Conservation (phyloP, 2,888 invertebrate species). For the Drosophila prostipennis region DNA sequence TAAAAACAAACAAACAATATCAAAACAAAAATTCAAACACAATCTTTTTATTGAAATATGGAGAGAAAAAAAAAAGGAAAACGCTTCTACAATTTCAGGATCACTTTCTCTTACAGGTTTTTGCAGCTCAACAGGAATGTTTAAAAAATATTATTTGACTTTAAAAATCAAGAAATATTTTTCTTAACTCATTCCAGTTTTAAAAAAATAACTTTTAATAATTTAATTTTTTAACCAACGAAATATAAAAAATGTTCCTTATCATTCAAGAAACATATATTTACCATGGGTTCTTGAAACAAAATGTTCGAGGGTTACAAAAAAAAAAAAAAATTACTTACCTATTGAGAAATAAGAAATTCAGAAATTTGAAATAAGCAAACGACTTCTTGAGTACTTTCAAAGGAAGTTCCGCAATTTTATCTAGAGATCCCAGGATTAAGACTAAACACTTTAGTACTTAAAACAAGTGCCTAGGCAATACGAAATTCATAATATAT, state of each 20-base stretch:
- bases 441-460: background rate
- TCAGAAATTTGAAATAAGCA: no score
- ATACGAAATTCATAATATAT: background rate
- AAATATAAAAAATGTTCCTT: no score
- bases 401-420: background rate
- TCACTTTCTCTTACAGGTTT: constrained; percentile 1
- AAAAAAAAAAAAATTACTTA: no score
- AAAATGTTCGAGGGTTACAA: no score
- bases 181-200: no score
- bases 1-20: constrained; percentile 46
- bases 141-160: background rate
- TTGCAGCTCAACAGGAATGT: background rate
- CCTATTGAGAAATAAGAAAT: no score
- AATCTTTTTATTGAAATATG: constrained; percentile 27
- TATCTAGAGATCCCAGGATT: background rate
- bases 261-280: background rate
- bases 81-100: background rate
- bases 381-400: background rate
- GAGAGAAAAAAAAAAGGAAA: background rate
- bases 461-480: background rate
- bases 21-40: constrained; percentile 43
- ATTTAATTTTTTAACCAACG: no score
- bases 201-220: no score
- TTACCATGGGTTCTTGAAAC: background rate
- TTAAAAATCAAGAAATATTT: background rate